A percentile compares a stretch with the other conserved stretches of the same genome.
These are phyloP conservation scores for Hafferia zeledoni DNA, from an alignment of 2,797 vertebrate genomes.

Conservation along the genomic window DNA sequence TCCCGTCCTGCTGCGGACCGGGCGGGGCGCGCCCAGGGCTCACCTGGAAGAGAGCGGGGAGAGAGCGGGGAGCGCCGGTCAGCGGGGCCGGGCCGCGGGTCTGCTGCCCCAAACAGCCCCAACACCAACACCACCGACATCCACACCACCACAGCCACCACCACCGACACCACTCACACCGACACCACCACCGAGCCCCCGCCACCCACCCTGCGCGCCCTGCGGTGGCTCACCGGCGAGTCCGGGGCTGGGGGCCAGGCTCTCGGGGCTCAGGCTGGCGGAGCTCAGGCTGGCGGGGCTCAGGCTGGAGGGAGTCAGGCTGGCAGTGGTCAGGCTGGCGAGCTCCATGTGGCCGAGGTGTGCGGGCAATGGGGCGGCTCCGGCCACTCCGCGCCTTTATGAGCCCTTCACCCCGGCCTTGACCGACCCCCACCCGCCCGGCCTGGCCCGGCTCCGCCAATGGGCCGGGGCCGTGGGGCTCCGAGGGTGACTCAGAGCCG, in stretches of 20 bases:
- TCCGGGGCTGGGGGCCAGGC: not conserved
- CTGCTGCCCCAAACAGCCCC: not conserved
- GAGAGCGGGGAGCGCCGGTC: not conserved
- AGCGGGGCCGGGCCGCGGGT: not conserved
- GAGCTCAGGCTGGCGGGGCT: too few relatives aligned
- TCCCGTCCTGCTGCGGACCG: not conserved
- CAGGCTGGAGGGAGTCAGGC: not conserved
- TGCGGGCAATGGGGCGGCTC: not conserved
- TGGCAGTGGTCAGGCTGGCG: not conserved
- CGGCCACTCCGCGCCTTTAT: not conserved
- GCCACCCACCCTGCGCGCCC: not conserved
- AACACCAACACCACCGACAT: not conserved
- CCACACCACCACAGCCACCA: not conserved
- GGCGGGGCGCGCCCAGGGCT: not conserved
- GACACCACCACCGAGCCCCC: not conserved
- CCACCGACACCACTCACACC: too few relatives aligned
- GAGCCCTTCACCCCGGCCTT: not conserved
- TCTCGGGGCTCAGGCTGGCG: not conserved
- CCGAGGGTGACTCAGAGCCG: slow-evolving; percentile 42
- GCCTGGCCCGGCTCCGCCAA: not conserved
- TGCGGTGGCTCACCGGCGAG: not conserved
- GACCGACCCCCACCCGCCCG: slow-evolving; percentile 10
- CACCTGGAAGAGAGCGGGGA: not conserved
- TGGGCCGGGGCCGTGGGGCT: not conserved
- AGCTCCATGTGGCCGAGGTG: slow-evolving; percentile 29